Conservation (phyloP, 2,797 vertebrate genomes). For the Fistularia commersonii region DNA sequence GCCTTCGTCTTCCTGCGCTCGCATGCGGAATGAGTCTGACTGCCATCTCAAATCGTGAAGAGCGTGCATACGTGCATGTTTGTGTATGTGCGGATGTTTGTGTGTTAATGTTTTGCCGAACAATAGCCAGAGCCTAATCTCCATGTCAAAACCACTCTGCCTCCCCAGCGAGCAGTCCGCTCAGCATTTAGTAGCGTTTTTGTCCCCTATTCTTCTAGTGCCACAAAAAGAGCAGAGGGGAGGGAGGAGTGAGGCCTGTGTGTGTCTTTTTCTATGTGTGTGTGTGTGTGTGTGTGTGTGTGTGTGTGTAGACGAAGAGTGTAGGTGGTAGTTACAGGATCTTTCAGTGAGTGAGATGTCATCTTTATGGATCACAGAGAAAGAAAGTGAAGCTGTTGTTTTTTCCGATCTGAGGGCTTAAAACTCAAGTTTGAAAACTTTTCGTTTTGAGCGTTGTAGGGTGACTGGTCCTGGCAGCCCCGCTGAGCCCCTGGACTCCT, state of each 20-base stretch:
- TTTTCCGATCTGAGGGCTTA: not conserved
- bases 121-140: conserved; percentile 98
- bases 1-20: conserved; percentile 73
- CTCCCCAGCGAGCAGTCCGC: conserved; percentile 94
- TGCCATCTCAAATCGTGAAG: conserved; percentile 84
- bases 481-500: conserved; percentile 73
- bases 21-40: conserved; percentile 71
- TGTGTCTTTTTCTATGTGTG: no score
- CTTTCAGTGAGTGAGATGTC: conserved; percentile 16
- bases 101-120: conserved; percentile 93
- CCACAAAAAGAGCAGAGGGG: conserved; percentile 60
- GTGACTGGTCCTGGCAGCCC: conserved; percentile 7
- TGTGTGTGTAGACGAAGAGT: conserved; percentile 7
- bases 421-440: not conserved
- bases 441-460: conserved; percentile 7
- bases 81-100: conserved; percentile 68
- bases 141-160: conserved; percentile 99
- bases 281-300: conserved; percentile 19
- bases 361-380: conserved; percentile 11
- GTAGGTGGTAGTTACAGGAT: conserved; percentile 20
- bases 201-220: conserved; percentile 87
- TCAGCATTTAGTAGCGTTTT: conserved; percentile 98
- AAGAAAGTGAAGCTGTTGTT: not conserved
- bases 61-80: conserved; percentile 71
- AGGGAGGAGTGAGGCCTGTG: conserved; percentile 39